Conservation (phyloP, 2,888 invertebrate genomes). For the Oxytorus armatus region DNA sequence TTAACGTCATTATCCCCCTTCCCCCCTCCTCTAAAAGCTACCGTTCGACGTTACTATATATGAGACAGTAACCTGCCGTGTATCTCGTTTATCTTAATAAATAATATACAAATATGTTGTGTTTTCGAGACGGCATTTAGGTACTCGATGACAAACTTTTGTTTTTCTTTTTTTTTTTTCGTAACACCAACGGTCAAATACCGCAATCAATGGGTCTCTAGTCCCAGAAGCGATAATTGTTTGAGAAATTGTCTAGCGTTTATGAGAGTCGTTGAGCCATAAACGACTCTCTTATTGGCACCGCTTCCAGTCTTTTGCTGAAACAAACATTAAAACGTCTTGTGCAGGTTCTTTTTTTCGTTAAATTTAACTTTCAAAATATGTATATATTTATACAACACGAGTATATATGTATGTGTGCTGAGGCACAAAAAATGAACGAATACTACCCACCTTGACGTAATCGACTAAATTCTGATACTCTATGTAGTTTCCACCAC, state of each 20-base stretch:
- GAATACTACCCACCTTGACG: constrained; percentile 88
- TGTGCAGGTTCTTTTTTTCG: constrained; percentile 6
- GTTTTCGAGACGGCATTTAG: neutral
- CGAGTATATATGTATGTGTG: constrained; percentile 4
- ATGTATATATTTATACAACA: constrained; percentile 6
- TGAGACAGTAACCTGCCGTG: neutral
- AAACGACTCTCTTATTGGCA: constrained; percentile 92
- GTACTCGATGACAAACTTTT: constrained; percentile 25
- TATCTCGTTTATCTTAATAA: constrained; percentile 46
- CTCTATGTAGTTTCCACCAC: constrained; percentile 99
- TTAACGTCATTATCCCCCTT: neutral
- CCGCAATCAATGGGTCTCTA: constrained; percentile 87
- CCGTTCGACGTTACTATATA: constrained; percentile 5
- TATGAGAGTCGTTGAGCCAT: constrained; percentile 97
- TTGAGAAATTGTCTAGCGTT: constrained; percentile 97
- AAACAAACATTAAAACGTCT: constrained; percentile 72
- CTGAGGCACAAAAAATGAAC: neutral
- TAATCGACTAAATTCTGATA: constrained; percentile 99
- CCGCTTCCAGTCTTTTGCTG: constrained; percentile 91
- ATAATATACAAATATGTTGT: constrained; percentile 62
- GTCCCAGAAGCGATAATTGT: constrained; percentile 93
- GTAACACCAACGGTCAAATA: no score
- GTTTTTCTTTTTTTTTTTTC: no score
- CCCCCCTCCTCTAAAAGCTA: constrained; percentile 11
- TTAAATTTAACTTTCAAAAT: neutral